phyloP scores from a whole-genome alignment of 2,113 vertebrate genomes.

The Climacteris rufus region DNA sequence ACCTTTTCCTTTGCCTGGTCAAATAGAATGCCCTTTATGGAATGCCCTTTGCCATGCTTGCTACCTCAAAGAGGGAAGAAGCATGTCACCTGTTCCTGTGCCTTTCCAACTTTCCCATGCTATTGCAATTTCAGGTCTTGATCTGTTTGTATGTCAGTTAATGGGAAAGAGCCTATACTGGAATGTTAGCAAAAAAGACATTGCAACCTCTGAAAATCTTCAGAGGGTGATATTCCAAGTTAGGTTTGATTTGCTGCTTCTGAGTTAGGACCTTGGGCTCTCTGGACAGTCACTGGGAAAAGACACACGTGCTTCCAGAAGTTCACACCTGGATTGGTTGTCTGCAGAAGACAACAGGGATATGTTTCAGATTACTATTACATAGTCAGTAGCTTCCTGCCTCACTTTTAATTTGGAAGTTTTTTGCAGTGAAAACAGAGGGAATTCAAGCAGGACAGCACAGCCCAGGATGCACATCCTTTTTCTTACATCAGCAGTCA shows the following conservation, averaged over 20 bases:
- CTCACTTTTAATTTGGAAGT: not conserved
- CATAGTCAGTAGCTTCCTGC: not conserved
- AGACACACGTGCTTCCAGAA: not conserved
- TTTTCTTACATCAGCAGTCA: not conserved
- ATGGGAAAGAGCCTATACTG: not conserved
- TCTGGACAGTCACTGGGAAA: not conserved
- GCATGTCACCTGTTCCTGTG: not conserved
- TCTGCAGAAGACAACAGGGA: not conserved
- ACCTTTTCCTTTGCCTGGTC: not conserved
- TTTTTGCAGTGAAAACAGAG: not conserved
- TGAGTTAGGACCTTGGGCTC: not conserved
- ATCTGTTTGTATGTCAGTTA: accelerated
- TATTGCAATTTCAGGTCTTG: not conserved
- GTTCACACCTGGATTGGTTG: not conserved
- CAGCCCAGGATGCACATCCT: not conserved
- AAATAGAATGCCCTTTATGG: not conserved
- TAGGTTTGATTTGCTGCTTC: not conserved
- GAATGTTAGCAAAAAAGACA: not conserved
- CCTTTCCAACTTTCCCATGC: not conserved
- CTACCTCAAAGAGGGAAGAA: not conserved
- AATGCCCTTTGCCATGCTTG: not conserved
- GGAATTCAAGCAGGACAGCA: not conserved
- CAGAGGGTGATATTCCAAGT: not conserved
- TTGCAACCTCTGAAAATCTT: not conserved
- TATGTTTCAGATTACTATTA: not conserved